phyloP scores from a whole-genome alignment of 2,888 invertebrate genomes.

The Acanthopleura granulata region DNA sequence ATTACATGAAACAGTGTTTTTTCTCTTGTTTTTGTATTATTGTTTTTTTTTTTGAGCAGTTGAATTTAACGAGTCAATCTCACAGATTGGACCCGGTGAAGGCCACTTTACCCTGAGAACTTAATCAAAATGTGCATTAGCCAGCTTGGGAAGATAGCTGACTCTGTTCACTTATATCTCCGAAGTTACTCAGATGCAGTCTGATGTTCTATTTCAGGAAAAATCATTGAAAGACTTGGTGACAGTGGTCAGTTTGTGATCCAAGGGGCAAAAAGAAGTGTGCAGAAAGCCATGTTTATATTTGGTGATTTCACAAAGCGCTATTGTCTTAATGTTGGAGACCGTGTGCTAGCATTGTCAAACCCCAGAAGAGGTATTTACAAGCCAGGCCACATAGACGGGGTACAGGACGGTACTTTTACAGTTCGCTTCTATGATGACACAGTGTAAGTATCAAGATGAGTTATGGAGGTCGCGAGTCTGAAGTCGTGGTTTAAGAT shows the following conservation, averaged over 20 bases:
- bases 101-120: too few species aligned
- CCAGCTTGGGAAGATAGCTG: too few species aligned
- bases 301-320: slow-evolving; percentile 61
- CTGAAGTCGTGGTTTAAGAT: too few species aligned
- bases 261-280: slow-evolving; percentile 57
- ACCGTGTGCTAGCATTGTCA: slow-evolving; percentile 49
- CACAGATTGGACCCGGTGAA: too few species aligned
- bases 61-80: too few species aligned
- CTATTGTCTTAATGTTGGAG: slow-evolving; percentile 43
- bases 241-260: slow-evolving; percentile 55
- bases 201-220: slow-evolving; percentile 41
- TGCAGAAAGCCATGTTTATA: slow-evolving; percentile 55
- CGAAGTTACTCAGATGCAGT: too few species aligned
- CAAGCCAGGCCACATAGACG: slow-evolving; percentile 49
- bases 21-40: too few species aligned
- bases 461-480: too few species aligned
- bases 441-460: slow-evolving; percentile 33
- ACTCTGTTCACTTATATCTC: too few species aligned
- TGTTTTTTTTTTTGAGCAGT: too few species aligned
- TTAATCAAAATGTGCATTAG: too few species aligned
- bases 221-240: slow-evolving; percentile 49
- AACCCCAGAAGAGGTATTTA: slow-evolving; percentile 41
- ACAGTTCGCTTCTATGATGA: slow-evolving; percentile 51
- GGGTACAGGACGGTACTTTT: slow-evolving; percentile 23
- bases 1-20: too few species aligned